Evolutionary conservation across 2,113 vertebrate species (phyloP), one percentile per base, ranked within the genome.

Genomic region (Sapayoa aenigma): DNA sequence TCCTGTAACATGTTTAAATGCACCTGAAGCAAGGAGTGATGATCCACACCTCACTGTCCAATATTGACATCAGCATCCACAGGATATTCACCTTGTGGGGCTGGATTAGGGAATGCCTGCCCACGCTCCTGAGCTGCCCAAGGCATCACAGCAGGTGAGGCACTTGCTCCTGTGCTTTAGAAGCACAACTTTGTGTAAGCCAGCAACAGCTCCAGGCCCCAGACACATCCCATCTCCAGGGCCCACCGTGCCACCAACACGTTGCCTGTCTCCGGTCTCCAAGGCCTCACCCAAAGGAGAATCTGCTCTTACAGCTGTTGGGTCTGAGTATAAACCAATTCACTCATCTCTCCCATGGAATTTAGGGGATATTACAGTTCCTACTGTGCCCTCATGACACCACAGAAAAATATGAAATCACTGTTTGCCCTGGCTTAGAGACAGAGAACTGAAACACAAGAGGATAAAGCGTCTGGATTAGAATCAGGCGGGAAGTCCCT

Each of bases 401-500:
- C 66, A 82, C 14, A 44, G 52, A 44, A 63, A 87, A 46, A 71
- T 47, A 52, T 63, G 56, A 93, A 87, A 71, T 55, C 66, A 66
- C 76, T 88, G 59, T 80, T 88, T 85, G 71, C 71, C 59, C 83
- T 80, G 68, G 55, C 86, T 83, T 58, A 42, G 37, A 84, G 72
- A 88, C 75, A 93, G 67, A 82, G 58, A 87, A 92, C 50, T 80
- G 88, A 73, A 90, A 73, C 66, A 71, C 53, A 62, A 69, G 91
- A 86, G 59, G 88, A 79, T 72, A 25, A 94, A 90, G 58, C 1
- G 47, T 76, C 75, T 94, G 88, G 50, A 59, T 58, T 37, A 78
- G 25, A 52, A 55, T 87, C 84, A 71, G 5, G 3, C 1, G 42
- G 79, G 87, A 96, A 87, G 78, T 80, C 75, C 89, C 63, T 90